Evolutionary conservation across 1,140 invertebrate species (phyloP), one percentile per base, ranked within the genome.

Genomic region (Polyergus mexicanus): DNA sequence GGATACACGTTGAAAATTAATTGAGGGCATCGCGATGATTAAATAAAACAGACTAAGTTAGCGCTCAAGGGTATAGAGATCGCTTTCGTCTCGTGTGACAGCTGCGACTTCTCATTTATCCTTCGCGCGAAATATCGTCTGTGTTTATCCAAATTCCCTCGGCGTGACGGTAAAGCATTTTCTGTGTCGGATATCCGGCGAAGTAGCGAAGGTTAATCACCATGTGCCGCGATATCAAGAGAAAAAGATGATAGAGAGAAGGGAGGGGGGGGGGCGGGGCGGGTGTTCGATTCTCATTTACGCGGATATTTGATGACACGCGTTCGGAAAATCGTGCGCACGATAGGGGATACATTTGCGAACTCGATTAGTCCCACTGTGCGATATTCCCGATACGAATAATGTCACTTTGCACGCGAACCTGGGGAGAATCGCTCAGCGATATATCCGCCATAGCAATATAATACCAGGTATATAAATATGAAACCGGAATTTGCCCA

Each of bases 231-330:
- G 38, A 44, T 62, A 35, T 63, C 72, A 25, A 25, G 38, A 0
- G 60, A n/a, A 8, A 38, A 41, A 51, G 3, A 10, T 6, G 6
- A n/a, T 19, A 35, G 28, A n/a, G 62, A 68, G 63, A 76, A 32
- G 62, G 51, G 51, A n/a, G n/a, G n/a, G n/a, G n/a, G n/a, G n/a
- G n/a, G n/a, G n/a, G n/a, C n/a, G n/a, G n/a, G n/a, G n/a, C n/a
- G 16, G 38, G 3, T 54, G 54, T 60, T 83, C 47, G 78, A 83
- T 83, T 72, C 60, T 25, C 68, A 83, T 83, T 74, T 68, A 83
- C 38, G 68, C 22, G 51, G 25, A 41, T 71, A 44, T 66, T 54
- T 51, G 75, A 41, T 28, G 77, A 81, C 47, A 47, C 54, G 19
- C 25, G 35, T 25, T 69, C 16, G 60, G 19, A n/a, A 78, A 78